A percentile compares a stretch with the other conserved stretches of the same genome.
These are phyloP conservation scores for Sula dactylatra DNA, from an alignment of 2,113 vertebrate species.

Conservation along the genomic window DNA sequence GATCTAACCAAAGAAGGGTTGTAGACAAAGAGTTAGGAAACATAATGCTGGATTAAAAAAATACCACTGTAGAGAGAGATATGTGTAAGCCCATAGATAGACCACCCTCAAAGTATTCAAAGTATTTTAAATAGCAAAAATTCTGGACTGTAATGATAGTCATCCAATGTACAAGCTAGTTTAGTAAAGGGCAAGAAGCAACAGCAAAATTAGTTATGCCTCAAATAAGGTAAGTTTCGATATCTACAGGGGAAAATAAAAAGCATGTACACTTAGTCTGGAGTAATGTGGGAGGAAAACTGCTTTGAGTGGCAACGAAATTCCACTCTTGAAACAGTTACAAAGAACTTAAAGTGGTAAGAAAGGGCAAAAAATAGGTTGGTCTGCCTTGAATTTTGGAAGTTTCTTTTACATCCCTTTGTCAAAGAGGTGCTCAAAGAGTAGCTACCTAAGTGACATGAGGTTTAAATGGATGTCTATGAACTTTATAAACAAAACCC, in stretches of 20 bases:
- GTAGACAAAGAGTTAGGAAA: not conserved
- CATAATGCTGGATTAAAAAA: not conserved
- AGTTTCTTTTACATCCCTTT: not conserved
- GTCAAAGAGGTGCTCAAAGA: not conserved
- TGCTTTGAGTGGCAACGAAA: not conserved
- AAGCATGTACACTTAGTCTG: not conserved
- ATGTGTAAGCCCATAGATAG: not conserved
- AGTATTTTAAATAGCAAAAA: not conserved
- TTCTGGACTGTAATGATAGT: not conserved
- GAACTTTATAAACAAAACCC: not conserved
- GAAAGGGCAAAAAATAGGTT: not conserved
- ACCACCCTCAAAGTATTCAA: not conserved
- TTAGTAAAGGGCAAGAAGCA: not conserved
- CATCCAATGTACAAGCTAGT: not conserved
- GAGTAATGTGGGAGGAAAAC: not conserved
- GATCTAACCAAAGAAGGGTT: not conserved
- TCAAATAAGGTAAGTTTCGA: not conserved
- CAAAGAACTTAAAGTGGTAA: not conserved
- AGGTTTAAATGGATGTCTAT: not conserved
- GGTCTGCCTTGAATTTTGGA: not conserved
- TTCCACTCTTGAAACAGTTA: not conserved
- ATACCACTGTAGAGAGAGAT: not conserved
- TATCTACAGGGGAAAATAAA: not conserved
- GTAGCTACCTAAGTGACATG: not conserved
- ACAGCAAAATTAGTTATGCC: not conserved